Evolutionary conservation across 2,797 vertebrate genomes (phyloP), one percentile per base, ranked within the genome.

Genomic region (Sarcoramphus papa): DNA sequence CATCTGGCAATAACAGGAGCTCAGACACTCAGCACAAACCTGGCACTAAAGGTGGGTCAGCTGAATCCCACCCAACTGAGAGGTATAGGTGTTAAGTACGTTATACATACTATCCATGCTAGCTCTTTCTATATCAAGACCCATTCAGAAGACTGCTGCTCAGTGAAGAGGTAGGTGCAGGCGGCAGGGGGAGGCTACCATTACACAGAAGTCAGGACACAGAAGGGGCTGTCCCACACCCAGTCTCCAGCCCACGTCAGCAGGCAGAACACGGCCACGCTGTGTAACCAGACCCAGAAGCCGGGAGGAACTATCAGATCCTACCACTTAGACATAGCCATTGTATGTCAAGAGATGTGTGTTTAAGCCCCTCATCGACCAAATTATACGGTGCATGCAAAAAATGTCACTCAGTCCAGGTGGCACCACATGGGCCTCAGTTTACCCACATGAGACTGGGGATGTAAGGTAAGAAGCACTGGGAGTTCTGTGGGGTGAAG

Each of bases 191-290:
- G 10, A 78, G 25, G 28, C 27, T 64, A 30, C 19, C 13, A 14
- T 57, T 20, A 3, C 10, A 30, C 9, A 53, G 31, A 63, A 82
- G 41, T 20, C 31, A 64, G n/a, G 41, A 35, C 31, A n/a, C 43
- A 63, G 63, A 37, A 54, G 5, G 16, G 43, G 6, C 43, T 75
- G n/a, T 7, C 37, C 27, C 30, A 17, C 10, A 56, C 6, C 7
- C 30, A 54, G 19, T 22, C 45, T 53, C 73, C 59, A 45, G 31
- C 20, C 45, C 68, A 35, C 3, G 1, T 23, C 43, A 83, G 18
- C 35, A 51, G 56, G 43, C 82, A 92, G 64, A 67, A 31, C 12
- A 18, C 0, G 0, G 31, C 27, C 53, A 13, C 2, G 6, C 27
- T 67, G 22, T 12, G 20, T 23, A 79, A 90, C 12, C 45, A 92